Evolutionary conservation across 2,113 vertebrate genomes (phyloP), one percentile per base, ranked within the genome.

Genomic region (Acanthochromis polyacanthus): DNA sequence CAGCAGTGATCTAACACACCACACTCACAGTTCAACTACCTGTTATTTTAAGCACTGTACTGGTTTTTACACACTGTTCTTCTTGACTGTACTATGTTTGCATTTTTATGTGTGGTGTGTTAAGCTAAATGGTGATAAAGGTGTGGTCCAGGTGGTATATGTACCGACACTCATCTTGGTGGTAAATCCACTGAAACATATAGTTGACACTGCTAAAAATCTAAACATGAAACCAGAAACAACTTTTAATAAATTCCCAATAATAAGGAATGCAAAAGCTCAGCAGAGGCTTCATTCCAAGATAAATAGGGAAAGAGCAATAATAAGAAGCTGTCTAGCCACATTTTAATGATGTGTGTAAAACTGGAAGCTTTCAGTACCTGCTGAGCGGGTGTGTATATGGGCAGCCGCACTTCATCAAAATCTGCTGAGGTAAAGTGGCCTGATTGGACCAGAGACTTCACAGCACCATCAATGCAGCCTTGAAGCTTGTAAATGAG

Each of bases 381-480:
- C 96, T 95, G 93, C 78, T 97, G 96, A 22, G 95, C 93, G 1
- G 94, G 88, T 0, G 96, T 96, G 83, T 93, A 89, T 61, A 96
- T 82, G 1, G 95, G 94, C 48, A 96, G 60, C 48, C 82, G 89
- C 69, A 97, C 93, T 19, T 91, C 93, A 19, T 96, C 90, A 55
- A 91, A 93, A 20, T 97, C 96, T 2, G 86, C 91, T 51, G 76
- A 71, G 53, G 93, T 94, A 70, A 97, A 86, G 62, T 91, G 89
- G 22, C 94, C 94, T 0, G 32, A 82, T 30, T 82, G 80, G 14
- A 75, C 28, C 3, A 95, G 91, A 68, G 78, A 80, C 32, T 92
- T 67, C 10, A 97, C 75, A 50, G 91, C 69, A 0, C 58, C 88
- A 7, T 94, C 93, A 22, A 96, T 71, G 4, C 91, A 90, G 67